Evolutionary conservation across 2,797 vertebrate species (phyloP), one percentile per base, ranked within the genome.

Genomic region (Enteromius trimaculatus): DNA sequence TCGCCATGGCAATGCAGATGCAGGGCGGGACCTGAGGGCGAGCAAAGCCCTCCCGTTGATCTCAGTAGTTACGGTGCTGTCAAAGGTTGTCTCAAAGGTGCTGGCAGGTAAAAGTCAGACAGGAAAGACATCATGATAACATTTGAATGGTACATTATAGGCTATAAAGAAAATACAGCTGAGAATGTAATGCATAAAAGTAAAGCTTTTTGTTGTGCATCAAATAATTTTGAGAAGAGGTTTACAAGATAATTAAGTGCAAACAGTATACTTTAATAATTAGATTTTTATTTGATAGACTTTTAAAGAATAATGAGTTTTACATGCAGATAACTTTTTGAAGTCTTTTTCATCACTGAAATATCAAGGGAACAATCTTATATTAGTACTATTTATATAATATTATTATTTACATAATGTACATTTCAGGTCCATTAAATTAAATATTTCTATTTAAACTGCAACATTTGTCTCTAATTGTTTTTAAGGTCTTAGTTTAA

Each of bases 61-160:
- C 91, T 96, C 96, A 0, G 95, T 97, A 53, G 96, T 97, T 82
- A 96, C 92, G 0, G 89, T 95, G 90, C 92, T 93, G 89, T 96
- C 96, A 13, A 96, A 97, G 0, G 96, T 96, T 0, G 96, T 96
- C 91, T 96, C 96, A 92, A 97, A 64, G 0, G 96, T 95, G 94
- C 96, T 97, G 37, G 60, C 29, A 81, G 70, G 60, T 71, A 37
- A 80, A 3, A 47, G 39, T 75, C 14, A 75, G 68, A 14, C 6
- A 66, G 26, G 68, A 65, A 77, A 23, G 14, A 42, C 13, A 65
- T 10, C n/a, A 70, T n/a, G 26, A 68, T n/a, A 7, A 10, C 8
- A 14, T 62, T 62, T 0, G 5, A 62, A 62, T 29, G 23, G 23
- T 62, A 5, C 64, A 2, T 17, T 10, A 34, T 1, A 47, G 23